These are phyloP conservation scores for Euthynnus affinis DNA, from an alignment of 2,797 vertebrate genomes.

Conservation along the genomic window DNA sequence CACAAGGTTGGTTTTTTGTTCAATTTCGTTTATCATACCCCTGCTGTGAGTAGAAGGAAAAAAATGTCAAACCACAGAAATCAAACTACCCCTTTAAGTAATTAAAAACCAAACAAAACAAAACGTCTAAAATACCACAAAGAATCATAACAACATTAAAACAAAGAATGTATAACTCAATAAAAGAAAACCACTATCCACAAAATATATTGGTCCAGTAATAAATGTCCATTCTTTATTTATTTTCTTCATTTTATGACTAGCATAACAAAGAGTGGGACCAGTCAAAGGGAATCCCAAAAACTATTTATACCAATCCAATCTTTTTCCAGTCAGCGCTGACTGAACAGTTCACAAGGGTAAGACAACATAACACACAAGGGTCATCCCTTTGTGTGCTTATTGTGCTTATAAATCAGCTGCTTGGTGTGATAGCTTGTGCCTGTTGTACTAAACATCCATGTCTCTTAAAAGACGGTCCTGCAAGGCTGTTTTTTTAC, in stretches of 20 bases:
- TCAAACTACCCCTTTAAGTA: neutral
- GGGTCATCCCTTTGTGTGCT: conserved; percentile 36
- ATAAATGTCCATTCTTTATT: conserved; percentile 41
- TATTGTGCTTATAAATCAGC: conserved; percentile 51
- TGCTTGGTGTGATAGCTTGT: conserved; percentile 18
- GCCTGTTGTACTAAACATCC: conserved; percentile 9
- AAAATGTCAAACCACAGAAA: neutral
- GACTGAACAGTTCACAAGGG: conserved; percentile 35
- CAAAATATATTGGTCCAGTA: conserved; percentile 11
- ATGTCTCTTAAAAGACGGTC: conserved; percentile 33
- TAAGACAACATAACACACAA: conserved; percentile 18
- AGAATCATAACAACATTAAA: neutral
- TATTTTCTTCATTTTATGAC: conserved; percentile 27
- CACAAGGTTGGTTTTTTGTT: no score
- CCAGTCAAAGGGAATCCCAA: conserved; percentile 30
- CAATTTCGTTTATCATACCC: no score
- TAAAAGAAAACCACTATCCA: conserved; percentile 1
- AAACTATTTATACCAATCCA: conserved; percentile 39
- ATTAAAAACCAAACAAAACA: neutral
- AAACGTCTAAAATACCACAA: neutral
- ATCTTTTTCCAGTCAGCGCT: conserved; percentile 20
- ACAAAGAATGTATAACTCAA: conserved; percentile 11
- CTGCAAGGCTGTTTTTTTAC: conserved; percentile 64
- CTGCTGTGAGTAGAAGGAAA: no score
- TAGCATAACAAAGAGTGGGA: conserved; percentile 48